Evolutionary conservation across 92 coral and sea anemone genomes (phyloP).

Genomic region (Actinostola sp.): DNA sequence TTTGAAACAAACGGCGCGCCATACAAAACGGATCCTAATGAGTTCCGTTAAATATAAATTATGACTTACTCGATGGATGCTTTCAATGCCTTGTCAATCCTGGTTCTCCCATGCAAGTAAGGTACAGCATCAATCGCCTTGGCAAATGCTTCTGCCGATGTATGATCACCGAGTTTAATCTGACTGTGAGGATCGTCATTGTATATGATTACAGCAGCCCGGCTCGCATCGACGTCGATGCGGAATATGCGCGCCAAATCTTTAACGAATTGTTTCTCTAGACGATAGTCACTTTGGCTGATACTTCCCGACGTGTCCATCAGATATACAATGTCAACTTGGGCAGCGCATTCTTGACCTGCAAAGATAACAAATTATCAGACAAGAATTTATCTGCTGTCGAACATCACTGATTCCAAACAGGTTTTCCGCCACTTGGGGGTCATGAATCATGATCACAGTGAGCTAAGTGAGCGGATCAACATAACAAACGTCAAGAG

Average conservation of each 20-base stretch:
- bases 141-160: slow-evolving; percentile 52
- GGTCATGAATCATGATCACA: no score
- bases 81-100: slow-evolving; percentile 69
- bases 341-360: slow-evolving; percentile 58
- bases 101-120: slow-evolving; percentile 62
- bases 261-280: slow-evolving; percentile 74
- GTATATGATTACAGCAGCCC: slow-evolving; percentile 67
- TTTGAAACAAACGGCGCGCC: no score
- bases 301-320: slow-evolving; percentile 83
- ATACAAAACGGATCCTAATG: background rate
- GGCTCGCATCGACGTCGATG: slow-evolving; percentile 57
- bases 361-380: background rate
- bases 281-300: slow-evolving; percentile 55
- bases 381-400: background rate
- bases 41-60: background rate
- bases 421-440: no score
- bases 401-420: background rate
- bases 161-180: slow-evolving; percentile 56
- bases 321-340: slow-evolving; percentile 69
- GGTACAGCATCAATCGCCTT: slow-evolving; percentile 62
- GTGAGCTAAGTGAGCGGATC: no score
- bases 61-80: slow-evolving; percentile 45
- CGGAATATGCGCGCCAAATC: slow-evolving; percentile 75
- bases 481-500: no score
- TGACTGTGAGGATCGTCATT: slow-evolving; percentile 55